These are phyloP conservation scores for zebrafish (Danio rerio) DNA, from an alignment of 2,113 vertebrate genomes.

Conservation along the genomic window DNA sequence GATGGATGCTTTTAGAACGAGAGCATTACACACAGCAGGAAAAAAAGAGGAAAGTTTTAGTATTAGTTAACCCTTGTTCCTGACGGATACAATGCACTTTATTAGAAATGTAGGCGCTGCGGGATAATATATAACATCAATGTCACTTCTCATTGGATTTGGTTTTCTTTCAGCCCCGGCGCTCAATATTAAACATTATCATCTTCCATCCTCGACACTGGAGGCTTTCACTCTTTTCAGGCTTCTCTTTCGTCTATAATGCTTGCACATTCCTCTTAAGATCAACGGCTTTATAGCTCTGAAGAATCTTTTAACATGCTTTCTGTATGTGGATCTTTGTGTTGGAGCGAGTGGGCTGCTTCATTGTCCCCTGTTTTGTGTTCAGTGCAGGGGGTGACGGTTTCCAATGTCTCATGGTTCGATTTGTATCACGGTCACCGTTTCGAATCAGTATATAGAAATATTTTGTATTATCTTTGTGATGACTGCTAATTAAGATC, in stretches of 20 bases:
- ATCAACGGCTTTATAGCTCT: not conserved
- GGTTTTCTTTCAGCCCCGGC: constrained; percentile 2
- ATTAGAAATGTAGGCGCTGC: not conserved
- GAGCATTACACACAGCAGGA: constrained; percentile 19
- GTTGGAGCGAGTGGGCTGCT: constrained; percentile 3
- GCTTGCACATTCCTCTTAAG: constrained; percentile 12
- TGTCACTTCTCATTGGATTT: constrained; percentile 18
- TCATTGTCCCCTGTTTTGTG: not conserved
- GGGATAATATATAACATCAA: constrained; percentile 4
- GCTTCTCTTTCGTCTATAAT: not conserved
- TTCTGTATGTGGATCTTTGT: constrained; percentile 32
- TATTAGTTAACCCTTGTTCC: constrained; percentile 16
- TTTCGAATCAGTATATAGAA: not conserved
- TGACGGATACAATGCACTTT: constrained; percentile 1
- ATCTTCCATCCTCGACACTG: not conserved
- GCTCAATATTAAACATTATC: not conserved
- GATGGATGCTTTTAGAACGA: constrained; percentile 22
- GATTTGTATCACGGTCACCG: not conserved
- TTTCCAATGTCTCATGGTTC: not conserved
- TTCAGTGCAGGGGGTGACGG: not conserved
- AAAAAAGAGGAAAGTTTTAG: constrained; percentile 5
- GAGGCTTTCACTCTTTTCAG: constrained; percentile 9
- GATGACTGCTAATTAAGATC: not conserved
- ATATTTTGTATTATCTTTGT: not conserved
- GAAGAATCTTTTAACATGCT: constrained; percentile 21